Percentiles rank a stretch among this genome's conserved stretches.
phyloP scores from a whole-genome alignment of 2,797 vertebrate species.

The Enteromius afrohamiltoni region DNA sequence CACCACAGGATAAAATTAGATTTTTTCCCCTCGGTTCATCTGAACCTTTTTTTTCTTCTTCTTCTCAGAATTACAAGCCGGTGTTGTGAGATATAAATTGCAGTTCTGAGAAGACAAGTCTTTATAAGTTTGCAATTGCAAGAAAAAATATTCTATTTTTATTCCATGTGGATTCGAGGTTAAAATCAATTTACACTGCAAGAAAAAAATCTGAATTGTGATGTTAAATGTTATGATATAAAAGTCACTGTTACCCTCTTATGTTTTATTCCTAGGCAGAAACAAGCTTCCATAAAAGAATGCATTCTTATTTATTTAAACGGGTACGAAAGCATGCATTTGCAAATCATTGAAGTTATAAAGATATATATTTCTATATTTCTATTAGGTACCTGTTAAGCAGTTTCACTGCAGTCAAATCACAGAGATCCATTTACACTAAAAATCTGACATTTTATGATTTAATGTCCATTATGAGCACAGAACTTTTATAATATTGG shows the following conservation, averaged over 20 bases:
- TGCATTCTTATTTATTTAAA: background rate
- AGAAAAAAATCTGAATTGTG: background rate
- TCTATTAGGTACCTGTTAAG: constrained; percentile 3
- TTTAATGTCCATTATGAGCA: constrained; percentile 34
- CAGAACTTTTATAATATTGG: constrained; percentile 40
- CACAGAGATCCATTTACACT: constrained; percentile 34
- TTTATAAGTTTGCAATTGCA: background rate
- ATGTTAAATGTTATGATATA: background rate
- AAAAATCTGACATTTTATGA: constrained; percentile 26
- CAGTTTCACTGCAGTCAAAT: constrained; percentile 35
- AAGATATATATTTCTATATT: constrained; percentile 39
- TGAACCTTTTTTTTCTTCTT: background rate
- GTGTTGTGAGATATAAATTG: background rate
- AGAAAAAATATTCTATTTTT: background rate
- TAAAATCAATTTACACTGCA: background rate
- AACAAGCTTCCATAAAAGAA: background rate
- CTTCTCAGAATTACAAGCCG: background rate
- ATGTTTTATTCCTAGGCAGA: background rate
- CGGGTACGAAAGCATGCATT: constrained; percentile 20
- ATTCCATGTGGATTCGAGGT: background rate
- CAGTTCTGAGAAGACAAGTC: background rate
- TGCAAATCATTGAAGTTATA: background rate
- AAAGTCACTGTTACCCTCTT: background rate
- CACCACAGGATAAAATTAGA: background rate
- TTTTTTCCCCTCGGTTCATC: background rate